phyloP scores from a whole-genome alignment of 2,113 vertebrate species.

The Ginglymostoma cirratum region DNA sequence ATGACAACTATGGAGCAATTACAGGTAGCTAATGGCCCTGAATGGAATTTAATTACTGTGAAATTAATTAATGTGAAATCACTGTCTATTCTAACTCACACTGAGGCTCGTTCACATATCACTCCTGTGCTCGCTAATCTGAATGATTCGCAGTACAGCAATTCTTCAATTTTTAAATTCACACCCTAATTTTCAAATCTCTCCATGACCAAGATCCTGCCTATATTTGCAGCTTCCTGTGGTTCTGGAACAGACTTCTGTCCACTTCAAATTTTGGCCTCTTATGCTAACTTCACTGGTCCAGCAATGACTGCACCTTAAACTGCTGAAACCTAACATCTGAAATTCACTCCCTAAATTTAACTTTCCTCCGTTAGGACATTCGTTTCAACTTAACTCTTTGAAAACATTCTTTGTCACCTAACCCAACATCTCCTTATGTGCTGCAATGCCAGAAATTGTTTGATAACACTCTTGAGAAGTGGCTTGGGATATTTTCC shows the following conservation, averaged over 20 bases:
- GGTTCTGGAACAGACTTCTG: not conserved
- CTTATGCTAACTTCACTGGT: not conserved
- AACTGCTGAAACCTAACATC: not conserved
- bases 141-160: not conserved
- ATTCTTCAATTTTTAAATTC: not conserved
- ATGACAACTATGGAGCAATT: conserved; percentile 69
- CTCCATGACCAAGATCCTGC: no score
- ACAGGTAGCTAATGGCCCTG: conserved; percentile 63
- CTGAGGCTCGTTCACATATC: not conserved
- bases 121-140: not conserved
- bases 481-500: not conserved
- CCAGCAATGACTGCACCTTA: not conserved
- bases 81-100: not conserved
- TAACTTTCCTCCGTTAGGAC: not conserved
- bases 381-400: not conserved
- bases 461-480: not conserved
- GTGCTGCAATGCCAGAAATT: not conserved
- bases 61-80: conserved; percentile 34
- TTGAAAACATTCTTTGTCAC: not conserved
- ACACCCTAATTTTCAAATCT: no score
- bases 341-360: not conserved
- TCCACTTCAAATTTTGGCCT: not conserved
- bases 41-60: conserved; percentile 70
- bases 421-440: not conserved
- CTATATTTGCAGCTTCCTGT: no score